A percentile compares a stretch with the other conserved stretches of the same genome.
Evolutionary conservation across 2,888 invertebrate species (phyloP).

Genomic region (Polyommatus icarus): DNA sequence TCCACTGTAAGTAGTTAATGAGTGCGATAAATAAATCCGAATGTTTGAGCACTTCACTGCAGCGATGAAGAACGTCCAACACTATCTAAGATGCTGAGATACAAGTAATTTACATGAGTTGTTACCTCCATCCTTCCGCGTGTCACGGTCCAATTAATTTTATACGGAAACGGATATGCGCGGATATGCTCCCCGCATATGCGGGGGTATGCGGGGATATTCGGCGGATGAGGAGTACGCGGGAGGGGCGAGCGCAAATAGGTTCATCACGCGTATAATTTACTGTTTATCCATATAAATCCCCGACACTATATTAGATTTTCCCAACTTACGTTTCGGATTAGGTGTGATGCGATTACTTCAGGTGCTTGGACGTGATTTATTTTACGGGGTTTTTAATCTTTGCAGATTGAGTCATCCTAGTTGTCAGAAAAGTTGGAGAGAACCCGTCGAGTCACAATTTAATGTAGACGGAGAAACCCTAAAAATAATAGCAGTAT

Average conservation of each 20-base stretch:
- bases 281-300: conserved; percentile 46
- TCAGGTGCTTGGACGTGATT: background rate
- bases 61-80: conserved; percentile 44
- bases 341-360: conserved; percentile 17
- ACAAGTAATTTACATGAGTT: conserved; percentile 72
- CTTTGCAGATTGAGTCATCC: background rate
- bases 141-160: conserved; percentile 76
- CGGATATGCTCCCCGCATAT: conserved; percentile 42
- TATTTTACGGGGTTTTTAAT: background rate
- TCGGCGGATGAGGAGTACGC: background rate
- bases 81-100: conserved; percentile 45
- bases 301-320: conserved; percentile 1
- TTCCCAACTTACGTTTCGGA: conserved; percentile 19
- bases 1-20: background rate
- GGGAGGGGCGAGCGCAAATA: conserved; percentile 58
- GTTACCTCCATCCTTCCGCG: conserved; percentile 75
- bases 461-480: background rate
- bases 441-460: background rate
- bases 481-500: background rate
- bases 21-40: background rate
- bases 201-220: background rate
- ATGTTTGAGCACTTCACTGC: conserved; percentile 31
- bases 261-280: conserved; percentile 67
- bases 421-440: background rate
- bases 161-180: conserved; percentile 76